These are phyloP conservation scores for Xenentodon cancila DNA, from an alignment of 2,797 vertebrate genomes.

Conservation along the genomic window DNA sequence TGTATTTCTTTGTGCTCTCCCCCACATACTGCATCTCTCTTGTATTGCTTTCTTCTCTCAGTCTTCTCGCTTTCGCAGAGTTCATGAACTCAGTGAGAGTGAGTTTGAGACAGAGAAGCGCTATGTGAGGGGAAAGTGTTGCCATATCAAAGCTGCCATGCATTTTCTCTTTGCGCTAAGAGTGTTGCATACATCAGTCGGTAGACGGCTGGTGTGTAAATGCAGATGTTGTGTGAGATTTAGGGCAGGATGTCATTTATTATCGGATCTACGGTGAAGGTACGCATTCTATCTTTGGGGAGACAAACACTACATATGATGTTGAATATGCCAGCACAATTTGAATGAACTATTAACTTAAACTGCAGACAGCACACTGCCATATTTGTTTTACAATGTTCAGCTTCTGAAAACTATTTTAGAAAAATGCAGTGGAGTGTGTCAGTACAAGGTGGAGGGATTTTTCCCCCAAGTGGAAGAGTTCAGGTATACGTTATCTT, in stretches of 20 bases:
- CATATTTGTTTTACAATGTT: not conserved
- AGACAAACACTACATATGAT: constrained; percentile 20
- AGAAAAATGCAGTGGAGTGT: not conserved
- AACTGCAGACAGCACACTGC: not conserved
- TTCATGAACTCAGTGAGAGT: constrained; percentile 65
- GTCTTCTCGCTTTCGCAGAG: constrained; percentile 41
- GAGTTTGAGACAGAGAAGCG: constrained; percentile 43
- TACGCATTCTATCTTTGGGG: constrained; percentile 21
- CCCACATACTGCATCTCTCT: constrained; percentile 9
- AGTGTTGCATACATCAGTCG: constrained; percentile 21
- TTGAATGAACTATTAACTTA: constrained; percentile 23
- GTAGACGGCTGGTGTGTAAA: constrained; percentile 46
- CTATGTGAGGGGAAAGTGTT: constrained; percentile 26
- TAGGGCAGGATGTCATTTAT: constrained; percentile 38
- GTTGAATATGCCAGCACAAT: constrained; percentile 31
- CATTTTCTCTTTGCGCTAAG: constrained; percentile 42
- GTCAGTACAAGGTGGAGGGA: too few relatives aligned
- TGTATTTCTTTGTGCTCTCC: constrained; percentile 10
- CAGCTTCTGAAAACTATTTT: not conserved
- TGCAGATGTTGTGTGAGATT: constrained; percentile 28
- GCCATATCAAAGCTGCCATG: constrained; percentile 67
- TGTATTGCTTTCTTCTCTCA: constrained; percentile 11
- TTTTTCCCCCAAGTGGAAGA: too few relatives aligned
- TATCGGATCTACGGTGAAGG: constrained; percentile 30
- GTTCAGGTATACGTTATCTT: too few relatives aligned